Evolutionary conservation across 2,888 invertebrate genomes (phyloP).

Genomic region (Beris morrisii): DNA sequence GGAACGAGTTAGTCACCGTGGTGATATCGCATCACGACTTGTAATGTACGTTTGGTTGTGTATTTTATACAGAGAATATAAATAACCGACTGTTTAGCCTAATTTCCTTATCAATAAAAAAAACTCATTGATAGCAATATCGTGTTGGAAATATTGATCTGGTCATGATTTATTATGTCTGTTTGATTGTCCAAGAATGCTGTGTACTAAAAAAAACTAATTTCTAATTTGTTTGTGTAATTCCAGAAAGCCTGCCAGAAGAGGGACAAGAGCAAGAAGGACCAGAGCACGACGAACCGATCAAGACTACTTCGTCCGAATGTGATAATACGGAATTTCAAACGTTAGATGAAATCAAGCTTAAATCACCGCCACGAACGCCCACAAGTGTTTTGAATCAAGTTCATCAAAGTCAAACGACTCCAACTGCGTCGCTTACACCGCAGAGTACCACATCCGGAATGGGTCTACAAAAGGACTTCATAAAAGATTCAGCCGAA

Average conservation of each 20-base stretch:
- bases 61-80: too few relatives aligned
- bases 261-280: background rate
- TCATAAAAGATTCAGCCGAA: constrained; percentile 64
- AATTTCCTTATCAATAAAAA: background rate
- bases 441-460: constrained; percentile 54
- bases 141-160: constrained; percentile 39
- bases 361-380: constrained; percentile 38
- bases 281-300: too few relatives aligned
- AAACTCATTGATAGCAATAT: constrained; percentile 46
- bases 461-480: constrained; percentile 61
- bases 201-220: too few relatives aligned
- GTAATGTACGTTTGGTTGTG: too few relatives aligned
- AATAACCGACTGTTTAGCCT: too few relatives aligned
- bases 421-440: constrained; percentile 5
- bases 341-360: constrained; percentile 35
- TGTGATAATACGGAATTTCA: constrained; percentile 8
- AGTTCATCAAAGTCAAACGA: constrained; percentile 19
- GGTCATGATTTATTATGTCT: too few relatives aligned
- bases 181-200: too few relatives aligned
- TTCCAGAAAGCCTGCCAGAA: background rate
- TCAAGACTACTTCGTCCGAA: background rate
- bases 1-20: too few relatives aligned
- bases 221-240: too few relatives aligned
- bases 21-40: too few relatives aligned
- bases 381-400: constrained; percentile 17